Conservation (phyloP, 2,797 vertebrate species). For the Lagorchestes hirsutus region DNA sequence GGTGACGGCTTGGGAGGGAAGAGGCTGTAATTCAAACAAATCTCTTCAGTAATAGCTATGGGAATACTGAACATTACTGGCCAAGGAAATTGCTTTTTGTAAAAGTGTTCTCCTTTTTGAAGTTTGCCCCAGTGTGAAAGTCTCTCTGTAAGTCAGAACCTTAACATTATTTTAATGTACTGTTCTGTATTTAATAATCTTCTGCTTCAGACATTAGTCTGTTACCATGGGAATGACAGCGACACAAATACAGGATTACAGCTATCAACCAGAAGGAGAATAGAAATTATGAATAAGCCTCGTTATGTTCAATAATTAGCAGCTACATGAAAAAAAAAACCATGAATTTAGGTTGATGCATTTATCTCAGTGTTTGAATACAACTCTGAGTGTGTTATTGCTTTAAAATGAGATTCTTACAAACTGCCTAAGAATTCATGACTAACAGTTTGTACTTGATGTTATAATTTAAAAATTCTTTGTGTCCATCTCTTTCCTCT, state of each 20-base stretch:
- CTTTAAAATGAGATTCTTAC: slow-evolving; percentile 71
- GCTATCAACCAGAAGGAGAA: slow-evolving; percentile 83
- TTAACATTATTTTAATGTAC: slow-evolving; percentile 86
- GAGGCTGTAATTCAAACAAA: slow-evolving; percentile 80
- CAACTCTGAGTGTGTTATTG: slow-evolving; percentile 65
- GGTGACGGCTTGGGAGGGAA: slow-evolving; percentile 78
- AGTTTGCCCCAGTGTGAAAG: slow-evolving; percentile 83
- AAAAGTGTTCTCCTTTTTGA: slow-evolving; percentile 76
- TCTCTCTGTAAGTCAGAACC: slow-evolving; percentile 83
- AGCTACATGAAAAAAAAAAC: slow-evolving; percentile 70
- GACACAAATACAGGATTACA: slow-evolving; percentile 83
- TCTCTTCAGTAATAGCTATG: slow-evolving; percentile 78
- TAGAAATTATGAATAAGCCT: slow-evolving; percentile 85
- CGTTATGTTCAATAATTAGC: slow-evolving; percentile 86
- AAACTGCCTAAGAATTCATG: slow-evolving; percentile 42
- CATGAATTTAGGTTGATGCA: slow-evolving; percentile 81
- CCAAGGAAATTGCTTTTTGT: slow-evolving; percentile 82
- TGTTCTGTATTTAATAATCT: slow-evolving; percentile 86
- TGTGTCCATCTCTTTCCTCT: slow-evolving; percentile 48
- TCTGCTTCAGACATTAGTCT: slow-evolving; percentile 85
- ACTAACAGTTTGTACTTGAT: slow-evolving; percentile 37
- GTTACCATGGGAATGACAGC: slow-evolving; percentile 88
- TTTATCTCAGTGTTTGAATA: slow-evolving; percentile 82
- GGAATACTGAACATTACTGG: slow-evolving; percentile 80
- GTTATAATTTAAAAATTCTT: not conserved